Evolutionary conservation across 2,113 vertebrate species (phyloP), one percentile per base, ranked within the genome.

Genomic region (Hemibagrus wyckioides): DNA sequence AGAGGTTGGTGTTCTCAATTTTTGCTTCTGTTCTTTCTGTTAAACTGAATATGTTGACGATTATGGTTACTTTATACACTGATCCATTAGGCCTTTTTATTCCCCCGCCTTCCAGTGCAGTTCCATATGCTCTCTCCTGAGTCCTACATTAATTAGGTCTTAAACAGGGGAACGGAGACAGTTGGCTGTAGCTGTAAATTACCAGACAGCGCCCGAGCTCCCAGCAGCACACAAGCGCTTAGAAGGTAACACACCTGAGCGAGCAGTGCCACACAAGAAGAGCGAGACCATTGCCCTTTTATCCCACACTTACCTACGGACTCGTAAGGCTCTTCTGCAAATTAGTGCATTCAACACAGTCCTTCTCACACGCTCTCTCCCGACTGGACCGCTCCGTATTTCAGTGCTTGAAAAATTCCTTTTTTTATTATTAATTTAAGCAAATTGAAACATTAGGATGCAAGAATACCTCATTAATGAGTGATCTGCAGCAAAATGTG

Each of bases 1-100:
- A 88, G 97, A 99, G 98, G 98, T 99, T 96, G 94, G 98, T 99
- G 85, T 92, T 83, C 88, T 91, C 69, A 57, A 44, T 79, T 91
- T 50, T 75, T 86, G 63, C 21, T 56, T 75, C 41, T 75, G n/a
- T 85, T 84, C 50, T 67, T 86, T 30, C 56, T 80, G 14, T 90
- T 91, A 86, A 80, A 59, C 77, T 92, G 56, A 88, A 89, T 83
- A 30, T 91, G 77, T 82, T 89, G 82, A 86, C 79, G 61, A 85
- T 81, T 76, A 48, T 39, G 33, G 30, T 77, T 77, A 73, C 41
- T 63, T 87, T 71, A 33, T 54, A 52, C 23, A 59, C 57, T 21
- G 48, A 79, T 81, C 75, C 61, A 59, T 80, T 84, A 44, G 57
- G 41, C 41, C 48, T 59, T 79, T 61, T 54, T 73, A 54, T 41